phyloP scores from a whole-genome alignment of 2,797 vertebrate genomes.

The Hemitrygon akajei region DNA sequence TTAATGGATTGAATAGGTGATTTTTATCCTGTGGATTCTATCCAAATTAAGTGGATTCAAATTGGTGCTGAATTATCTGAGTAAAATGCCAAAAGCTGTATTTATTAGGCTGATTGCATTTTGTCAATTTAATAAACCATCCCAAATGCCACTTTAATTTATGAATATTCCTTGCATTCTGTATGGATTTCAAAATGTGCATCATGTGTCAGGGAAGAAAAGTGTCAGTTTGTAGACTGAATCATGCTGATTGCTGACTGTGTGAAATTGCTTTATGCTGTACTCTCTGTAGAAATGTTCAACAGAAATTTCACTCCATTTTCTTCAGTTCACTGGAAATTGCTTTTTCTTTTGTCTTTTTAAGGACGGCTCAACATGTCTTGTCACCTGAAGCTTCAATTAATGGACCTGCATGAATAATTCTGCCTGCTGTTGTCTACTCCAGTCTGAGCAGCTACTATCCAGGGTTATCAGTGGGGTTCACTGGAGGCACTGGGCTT shows the following conservation, averaged over 20 bases:
- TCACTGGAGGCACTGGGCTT: slow-evolving; percentile 58
- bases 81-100: background rate
- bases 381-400: slow-evolving; percentile 66
- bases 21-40: background rate
- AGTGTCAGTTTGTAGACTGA: background rate
- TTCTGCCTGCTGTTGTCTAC: slow-evolving; percentile 51
- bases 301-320: background rate
- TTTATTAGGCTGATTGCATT: background rate
- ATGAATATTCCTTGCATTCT: background rate
- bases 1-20: background rate
- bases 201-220: background rate
- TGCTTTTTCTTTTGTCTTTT: slow-evolving; percentile 34
- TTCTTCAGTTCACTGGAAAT: background rate
- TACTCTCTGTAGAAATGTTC: background rate
- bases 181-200: background rate
- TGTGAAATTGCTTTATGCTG: background rate
- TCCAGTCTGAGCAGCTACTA: slow-evolving; percentile 63
- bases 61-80: background rate
- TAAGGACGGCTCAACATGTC: slow-evolving; percentile 69
- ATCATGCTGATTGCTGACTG: background rate
- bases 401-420: slow-evolving; percentile 85
- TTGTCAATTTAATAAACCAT: background rate
- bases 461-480: slow-evolving; percentile 55
- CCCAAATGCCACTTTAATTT: background rate
- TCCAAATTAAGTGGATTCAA: background rate